Evolutionary conservation across 2,797 vertebrate species (phyloP).

Genomic region (Pipistrellus nathusii): DNA sequence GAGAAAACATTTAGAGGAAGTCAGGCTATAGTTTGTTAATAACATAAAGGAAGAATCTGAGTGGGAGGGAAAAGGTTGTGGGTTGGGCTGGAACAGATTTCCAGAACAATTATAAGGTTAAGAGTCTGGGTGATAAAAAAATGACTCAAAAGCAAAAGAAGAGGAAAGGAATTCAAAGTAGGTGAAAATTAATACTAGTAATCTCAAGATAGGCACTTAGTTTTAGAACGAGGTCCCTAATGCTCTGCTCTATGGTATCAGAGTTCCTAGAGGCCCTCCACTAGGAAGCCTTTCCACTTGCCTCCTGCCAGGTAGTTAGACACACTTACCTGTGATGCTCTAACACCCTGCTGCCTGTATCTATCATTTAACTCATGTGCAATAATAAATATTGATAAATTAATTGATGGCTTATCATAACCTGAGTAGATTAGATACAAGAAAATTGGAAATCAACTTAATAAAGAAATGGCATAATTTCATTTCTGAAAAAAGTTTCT

Average conservation of each 20-base stretch:
- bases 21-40: not conserved
- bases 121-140: constrained; percentile 35
- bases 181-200: not conserved
- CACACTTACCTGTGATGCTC: not conserved
- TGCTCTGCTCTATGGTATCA: not conserved
- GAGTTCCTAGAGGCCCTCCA: not conserved
- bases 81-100: not conserved
- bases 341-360: not conserved
- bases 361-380: constrained; percentile 30
- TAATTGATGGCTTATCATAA: constrained; percentile 53
- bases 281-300: constrained; percentile 12
- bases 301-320: not conserved
- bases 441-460: constrained; percentile 58
- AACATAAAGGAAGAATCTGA: not conserved
- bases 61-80: not conserved
- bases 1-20: constrained; percentile 25
- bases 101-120: constrained; percentile 14
- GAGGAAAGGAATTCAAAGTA: constrained; percentile 43
- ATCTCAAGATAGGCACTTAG: not conserved
- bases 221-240: not conserved
- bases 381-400: constrained; percentile 29
- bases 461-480: constrained; percentile 45
- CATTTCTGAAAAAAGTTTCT: constrained; percentile 49
- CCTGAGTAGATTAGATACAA: not conserved
- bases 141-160: not conserved